phyloP scores from a whole-genome alignment of 2,888 invertebrate species.

The Acronicta alni region DNA sequence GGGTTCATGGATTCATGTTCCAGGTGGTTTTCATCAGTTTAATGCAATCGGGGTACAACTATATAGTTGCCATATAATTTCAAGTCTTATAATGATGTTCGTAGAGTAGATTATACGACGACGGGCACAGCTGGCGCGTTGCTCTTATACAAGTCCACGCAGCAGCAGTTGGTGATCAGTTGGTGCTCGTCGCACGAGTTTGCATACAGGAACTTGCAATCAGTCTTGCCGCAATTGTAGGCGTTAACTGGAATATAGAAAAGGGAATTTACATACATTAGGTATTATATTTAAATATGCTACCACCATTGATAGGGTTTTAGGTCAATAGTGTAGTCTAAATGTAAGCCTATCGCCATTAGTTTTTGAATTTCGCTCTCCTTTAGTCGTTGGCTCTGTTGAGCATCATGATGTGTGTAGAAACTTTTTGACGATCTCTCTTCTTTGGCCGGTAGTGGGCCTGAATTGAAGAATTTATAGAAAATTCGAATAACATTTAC shows the following conservation, averaged over 20 bases:
- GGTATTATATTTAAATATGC: too few species aligned
- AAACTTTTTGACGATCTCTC: too few species aligned
- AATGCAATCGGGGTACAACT: constrained; percentile 48
- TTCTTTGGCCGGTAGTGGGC: too few species aligned
- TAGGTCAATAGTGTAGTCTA: too few species aligned
- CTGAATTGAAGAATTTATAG: too few species aligned
- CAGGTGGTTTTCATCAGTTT: constrained; percentile 36
- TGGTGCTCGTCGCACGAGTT: constrained; percentile 93
- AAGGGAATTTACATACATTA: not conserved
- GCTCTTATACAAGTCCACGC: constrained; percentile 87
- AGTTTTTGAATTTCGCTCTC: too few species aligned
- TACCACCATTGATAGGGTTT: too few species aligned
- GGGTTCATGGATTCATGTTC: too few species aligned
- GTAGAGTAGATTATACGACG: constrained; percentile 35
- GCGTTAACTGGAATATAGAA: constrained; percentile 77
- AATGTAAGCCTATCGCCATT: too few species aligned
- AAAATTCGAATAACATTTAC: too few species aligned
- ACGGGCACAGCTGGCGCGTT: constrained; percentile 57
- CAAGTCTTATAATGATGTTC: constrained; percentile 4
- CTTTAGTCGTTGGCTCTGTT: too few species aligned
- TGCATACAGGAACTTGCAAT: constrained; percentile 93
- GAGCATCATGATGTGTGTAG: too few species aligned
- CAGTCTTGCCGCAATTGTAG: constrained; percentile 90
- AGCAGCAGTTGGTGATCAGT: constrained; percentile 93
- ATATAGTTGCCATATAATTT: constrained; percentile 6